Conservation (phyloP, 2,888 invertebrate genomes). For the Eilema depressum region DNA sequence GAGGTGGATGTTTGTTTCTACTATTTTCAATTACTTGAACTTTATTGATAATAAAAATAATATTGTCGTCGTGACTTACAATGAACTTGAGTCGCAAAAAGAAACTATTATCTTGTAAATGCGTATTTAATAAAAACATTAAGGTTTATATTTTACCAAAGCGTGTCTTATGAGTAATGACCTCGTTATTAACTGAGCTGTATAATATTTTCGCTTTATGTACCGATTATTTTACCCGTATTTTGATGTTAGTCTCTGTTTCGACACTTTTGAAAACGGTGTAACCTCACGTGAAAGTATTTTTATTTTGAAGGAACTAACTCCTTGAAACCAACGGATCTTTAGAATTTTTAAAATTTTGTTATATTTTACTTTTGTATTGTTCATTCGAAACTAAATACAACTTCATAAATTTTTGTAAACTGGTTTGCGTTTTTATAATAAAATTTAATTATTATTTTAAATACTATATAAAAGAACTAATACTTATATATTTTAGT, state of each 20-base stretch:
- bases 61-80: not conserved
- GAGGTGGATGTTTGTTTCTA: not conserved
- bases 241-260: constrained; percentile 32
- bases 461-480: not conserved
- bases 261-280: constrained; percentile 30
- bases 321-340: not conserved
- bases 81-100: constrained; percentile 1
- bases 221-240: constrained; percentile 36
- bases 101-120: constrained; percentile 20
- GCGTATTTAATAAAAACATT: constrained; percentile 45
- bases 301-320: not conserved
- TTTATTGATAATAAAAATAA: constrained; percentile 2
- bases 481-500: no score
- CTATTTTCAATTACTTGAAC: not conserved
- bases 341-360: not conserved
- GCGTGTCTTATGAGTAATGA: constrained; percentile 58
- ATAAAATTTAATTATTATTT: not conserved
- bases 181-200: constrained; percentile 56
- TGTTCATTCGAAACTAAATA: not conserved
- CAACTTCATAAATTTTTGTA: not conserved
- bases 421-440: not conserved
- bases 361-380: not conserved
- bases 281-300: constrained; percentile 43
- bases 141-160: constrained; percentile 53
- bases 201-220: constrained; percentile 49